Percentiles rank a stretch among this genome's conserved stretches.
Conservation (phyloP, 2,888 invertebrate species). For the Macaria notata region DNA sequence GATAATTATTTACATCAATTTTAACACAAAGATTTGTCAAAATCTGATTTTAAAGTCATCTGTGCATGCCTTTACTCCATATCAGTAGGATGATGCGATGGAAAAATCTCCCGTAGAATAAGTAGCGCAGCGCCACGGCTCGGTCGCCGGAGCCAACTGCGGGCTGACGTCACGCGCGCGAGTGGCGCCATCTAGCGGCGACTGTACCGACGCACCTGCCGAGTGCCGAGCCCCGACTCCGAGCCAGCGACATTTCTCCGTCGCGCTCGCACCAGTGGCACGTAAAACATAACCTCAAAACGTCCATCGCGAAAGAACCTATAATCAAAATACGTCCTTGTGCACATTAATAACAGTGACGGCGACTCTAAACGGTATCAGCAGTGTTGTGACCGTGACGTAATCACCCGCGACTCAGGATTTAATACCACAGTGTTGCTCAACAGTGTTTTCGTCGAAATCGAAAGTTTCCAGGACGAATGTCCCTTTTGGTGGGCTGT, state of each 20-base stretch:
- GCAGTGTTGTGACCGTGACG: conserved; percentile 57
- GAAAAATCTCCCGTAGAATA: conserved; percentile 79
- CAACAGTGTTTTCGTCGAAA: conserved; percentile 64
- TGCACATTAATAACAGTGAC: conserved; percentile 60
- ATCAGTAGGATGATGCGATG: conserved; percentile 71
- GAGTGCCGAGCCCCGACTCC: conserved; percentile 44
- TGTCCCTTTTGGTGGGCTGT: conserved; percentile 80
- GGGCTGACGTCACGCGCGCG: conserved; percentile 60
- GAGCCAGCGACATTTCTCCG: conserved; percentile 65
- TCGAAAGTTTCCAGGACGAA: conserved; percentile 75
- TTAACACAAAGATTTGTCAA: no score
- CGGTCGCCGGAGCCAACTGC: conserved; percentile 72
- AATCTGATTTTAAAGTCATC: conserved; percentile 31
- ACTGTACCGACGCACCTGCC: conserved; percentile 58
- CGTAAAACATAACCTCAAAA: conserved; percentile 80
- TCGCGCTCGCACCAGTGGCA: conserved; percentile 78
- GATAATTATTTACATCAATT: no score
- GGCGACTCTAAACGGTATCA: conserved; percentile 46
- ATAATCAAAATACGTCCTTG: conserved; percentile 66
- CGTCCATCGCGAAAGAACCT: conserved; percentile 60
- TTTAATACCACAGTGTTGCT: conserved; percentile 55
- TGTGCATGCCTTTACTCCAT: conserved; percentile 61
- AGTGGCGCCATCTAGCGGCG: conserved; percentile 68
- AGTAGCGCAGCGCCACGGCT: conserved; percentile 75
- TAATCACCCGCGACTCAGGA: conserved; percentile 44